A percentile compares a stretch with the other conserved stretches of the same genome.
phyloP scores from a whole-genome alignment of 1,140 invertebrate species.

The Acromyrmex echinatior region DNA sequence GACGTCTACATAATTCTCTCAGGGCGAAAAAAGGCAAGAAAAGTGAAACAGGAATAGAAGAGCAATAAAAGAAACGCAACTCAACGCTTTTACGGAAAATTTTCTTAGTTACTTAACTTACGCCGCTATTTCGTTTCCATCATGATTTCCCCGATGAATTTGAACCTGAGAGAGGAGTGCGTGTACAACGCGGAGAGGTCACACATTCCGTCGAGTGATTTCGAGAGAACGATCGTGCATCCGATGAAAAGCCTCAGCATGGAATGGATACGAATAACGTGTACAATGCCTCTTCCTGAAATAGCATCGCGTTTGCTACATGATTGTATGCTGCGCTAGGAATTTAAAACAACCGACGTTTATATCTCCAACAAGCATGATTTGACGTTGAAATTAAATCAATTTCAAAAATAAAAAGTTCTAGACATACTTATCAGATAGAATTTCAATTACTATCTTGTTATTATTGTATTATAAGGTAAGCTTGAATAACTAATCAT shows the following conservation, averaged over 20 bases:
- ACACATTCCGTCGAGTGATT: slow-evolving; percentile 28
- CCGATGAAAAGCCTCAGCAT: neutral
- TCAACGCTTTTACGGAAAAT: slow-evolving; percentile 20
- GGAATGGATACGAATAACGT: slow-evolving; percentile 26
- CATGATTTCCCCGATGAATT: slow-evolving; percentile 59
- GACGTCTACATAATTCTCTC: slow-evolving; percentile 12
- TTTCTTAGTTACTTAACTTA: slow-evolving; percentile 57
- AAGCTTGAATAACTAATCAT: too few relatives aligned
- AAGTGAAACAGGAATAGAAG: neutral
- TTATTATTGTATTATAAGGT: too few relatives aligned
- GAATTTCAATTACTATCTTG: too few relatives aligned
- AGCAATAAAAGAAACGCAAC: neutral
- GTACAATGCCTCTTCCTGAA: neutral
- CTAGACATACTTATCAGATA: too few relatives aligned
- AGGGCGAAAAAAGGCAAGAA: slow-evolving; percentile 1
- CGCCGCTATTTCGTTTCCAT: slow-evolving; percentile 38
- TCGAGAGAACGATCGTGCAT: slow-evolving; percentile 16
- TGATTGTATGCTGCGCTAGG: too few relatives aligned
- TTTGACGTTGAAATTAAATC: neutral
- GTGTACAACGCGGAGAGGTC: neutral
- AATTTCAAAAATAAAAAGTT: too few relatives aligned
- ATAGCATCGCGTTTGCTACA: neutral
- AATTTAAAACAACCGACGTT: neutral
- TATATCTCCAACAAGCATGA: neutral
- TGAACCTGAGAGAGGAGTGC: neutral